Conservation (phyloP, 1,140 invertebrate species). For the Cherax quadricarinatus region DNA sequence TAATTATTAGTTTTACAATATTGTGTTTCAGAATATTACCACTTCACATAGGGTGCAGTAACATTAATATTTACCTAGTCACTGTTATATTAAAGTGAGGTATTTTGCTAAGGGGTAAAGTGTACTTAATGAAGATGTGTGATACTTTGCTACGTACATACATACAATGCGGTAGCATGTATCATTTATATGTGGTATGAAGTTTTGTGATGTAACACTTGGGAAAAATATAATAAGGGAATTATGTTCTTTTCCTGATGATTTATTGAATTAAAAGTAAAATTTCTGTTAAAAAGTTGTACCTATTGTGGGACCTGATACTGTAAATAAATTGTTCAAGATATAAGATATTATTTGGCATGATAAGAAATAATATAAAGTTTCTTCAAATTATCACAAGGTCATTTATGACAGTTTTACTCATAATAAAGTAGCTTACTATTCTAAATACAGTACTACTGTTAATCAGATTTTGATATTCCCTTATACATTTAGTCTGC, state of each 20-base stretch:
- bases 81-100: not conserved
- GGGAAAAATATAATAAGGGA: not conserved
- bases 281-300: not conserved
- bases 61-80: constrained; percentile 10
- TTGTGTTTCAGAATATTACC: constrained; percentile 8
- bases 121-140: not conserved
- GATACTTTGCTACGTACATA: not conserved
- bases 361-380: not conserved
- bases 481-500: not conserved
- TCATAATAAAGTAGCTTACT: not conserved
- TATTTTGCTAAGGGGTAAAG: not conserved
- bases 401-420: not conserved
- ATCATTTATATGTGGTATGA: not conserved
- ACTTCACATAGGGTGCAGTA: not conserved
- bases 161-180: not conserved
- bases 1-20: constrained; percentile 6
- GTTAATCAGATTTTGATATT: not conserved
- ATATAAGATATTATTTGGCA: not conserved
- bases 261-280: not conserved
- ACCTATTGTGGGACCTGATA: not conserved
- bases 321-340: not conserved
- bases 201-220: not conserved
- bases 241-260: not conserved
- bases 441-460: not conserved
- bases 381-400: not conserved